Base-by-base conservation (phyloP, 2,888 invertebrate genomes). In the Caenorhabditis japonica region DNA sequence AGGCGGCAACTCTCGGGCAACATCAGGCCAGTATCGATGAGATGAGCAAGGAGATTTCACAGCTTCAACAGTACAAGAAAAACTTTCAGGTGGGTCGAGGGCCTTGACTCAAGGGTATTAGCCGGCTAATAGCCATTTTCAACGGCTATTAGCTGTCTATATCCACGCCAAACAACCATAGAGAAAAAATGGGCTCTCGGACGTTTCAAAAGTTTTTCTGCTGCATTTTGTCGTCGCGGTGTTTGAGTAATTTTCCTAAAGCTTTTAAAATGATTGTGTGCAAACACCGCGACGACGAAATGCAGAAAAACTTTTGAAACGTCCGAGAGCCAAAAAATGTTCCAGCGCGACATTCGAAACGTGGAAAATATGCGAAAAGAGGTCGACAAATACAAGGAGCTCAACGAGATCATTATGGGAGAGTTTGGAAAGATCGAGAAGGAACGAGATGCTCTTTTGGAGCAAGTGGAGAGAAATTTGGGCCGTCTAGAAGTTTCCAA, bases 371-470 rank as follows among this genome's bases (percentile, higher is more conserved):
- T 77, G 76, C 44, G 66, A 25, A 62, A 61, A 23, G 81, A 81
- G 61, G 61, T 75, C 0, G 70, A 73, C 27, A 81, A 81, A 47
- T 81, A 76, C 55, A 75, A 73, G 34, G 81, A 81, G 25, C 68
- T 81, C 44, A 81, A 81, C 39, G 77, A 79, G 21, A 81, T 81
- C n/a, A 61, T 79, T 10, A 74, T 79, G 68, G 71, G 70, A 33
- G 79, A 79, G 39, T 79, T 75, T 41, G 56, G 56, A 21, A 76
- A 76, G 69, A 39, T 80, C n/a, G 81, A 81, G 44, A 69, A 75
- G 3, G 81, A 81, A 36, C 53, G 77, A 27, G 79, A 81, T 46
- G 64, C 53, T 25, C 30, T 81, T 8, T 25, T 79, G 25, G 58
- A 27, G 15, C 70, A 72, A 36, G 55, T 81, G 43, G 76, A 79